Conservation (phyloP, 2,797 vertebrate species). For the Eremophila alpestris region DNA sequence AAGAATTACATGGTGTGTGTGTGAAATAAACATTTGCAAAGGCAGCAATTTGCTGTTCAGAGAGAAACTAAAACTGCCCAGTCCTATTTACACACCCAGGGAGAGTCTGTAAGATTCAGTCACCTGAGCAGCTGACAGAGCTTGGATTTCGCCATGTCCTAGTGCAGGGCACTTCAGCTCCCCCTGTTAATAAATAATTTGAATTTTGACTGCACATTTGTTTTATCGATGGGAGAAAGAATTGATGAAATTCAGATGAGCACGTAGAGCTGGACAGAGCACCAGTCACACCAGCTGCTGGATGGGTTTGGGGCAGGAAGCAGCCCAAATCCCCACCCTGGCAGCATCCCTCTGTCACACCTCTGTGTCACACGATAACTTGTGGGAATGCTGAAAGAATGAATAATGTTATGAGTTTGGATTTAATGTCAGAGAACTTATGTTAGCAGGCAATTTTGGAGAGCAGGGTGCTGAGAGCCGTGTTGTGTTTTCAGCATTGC, state of each 20-base stretch:
- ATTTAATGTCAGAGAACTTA: not conserved
- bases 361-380: not conserved
- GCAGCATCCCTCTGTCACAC: not conserved
- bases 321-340: not conserved
- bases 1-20: not conserved
- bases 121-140: not conserved
- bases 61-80: slow-evolving; percentile 34
- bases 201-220: not conserved
- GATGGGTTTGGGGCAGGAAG: not conserved
- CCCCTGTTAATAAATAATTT: not conserved
- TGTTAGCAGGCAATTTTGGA: not conserved
- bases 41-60: slow-evolving; percentile 44
- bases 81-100: not conserved
- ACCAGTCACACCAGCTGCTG: not conserved
- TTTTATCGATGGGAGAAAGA: not conserved
- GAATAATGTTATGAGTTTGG: not conserved
- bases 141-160: not conserved
- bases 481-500: not conserved
- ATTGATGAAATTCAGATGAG: not conserved
- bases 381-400: not conserved
- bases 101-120: not conserved
- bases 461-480: not conserved
- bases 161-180: not conserved
- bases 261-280: not conserved
- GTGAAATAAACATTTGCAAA: slow-evolving; percentile 38